phyloP scores from a whole-genome alignment of 2,888 invertebrate species.

The Scaptomyza reducta region DNA sequence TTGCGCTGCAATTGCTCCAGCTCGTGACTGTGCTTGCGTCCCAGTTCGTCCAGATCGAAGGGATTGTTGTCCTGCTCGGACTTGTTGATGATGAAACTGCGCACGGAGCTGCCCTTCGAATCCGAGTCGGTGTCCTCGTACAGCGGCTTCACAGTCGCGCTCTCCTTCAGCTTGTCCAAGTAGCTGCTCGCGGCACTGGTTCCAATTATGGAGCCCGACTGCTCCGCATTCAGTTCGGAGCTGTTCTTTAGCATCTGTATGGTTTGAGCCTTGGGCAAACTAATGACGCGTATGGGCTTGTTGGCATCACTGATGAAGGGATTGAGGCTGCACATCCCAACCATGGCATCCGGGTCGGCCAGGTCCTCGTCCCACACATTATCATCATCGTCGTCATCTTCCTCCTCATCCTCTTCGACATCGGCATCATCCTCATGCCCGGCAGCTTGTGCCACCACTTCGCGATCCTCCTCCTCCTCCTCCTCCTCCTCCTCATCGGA shows the following conservation, averaged over 20 bases:
- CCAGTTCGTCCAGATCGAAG: conserved; percentile 85
- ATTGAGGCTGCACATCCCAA: conserved; percentile 68
- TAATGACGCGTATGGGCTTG: conserved; percentile 83
- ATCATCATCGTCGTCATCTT: conserved; percentile 68
- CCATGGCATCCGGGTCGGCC: conserved; percentile 76
- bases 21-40: conserved; percentile 74
- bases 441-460: conserved; percentile 74
- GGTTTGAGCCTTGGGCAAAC: conserved; percentile 81
- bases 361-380: conserved; percentile 68
- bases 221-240: conserved; percentile 59
- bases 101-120: conserved; percentile 82
- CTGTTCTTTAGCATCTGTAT: conserved; percentile 76
- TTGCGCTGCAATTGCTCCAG: conserved; percentile 86
- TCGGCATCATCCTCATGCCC: conserved; percentile 53
- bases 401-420: conserved; percentile 79
- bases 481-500: conserved; percentile 70
- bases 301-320: conserved; percentile 82
- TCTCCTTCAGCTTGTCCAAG: conserved; percentile 79
- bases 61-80: conserved; percentile 82
- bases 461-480: conserved; percentile 68
- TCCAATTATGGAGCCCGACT: conserved; percentile 34
- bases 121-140: conserved; percentile 84
- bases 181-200: conserved; percentile 70
- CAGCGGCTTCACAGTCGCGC: conserved; percentile 72
- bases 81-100: conserved; percentile 82